Evolutionary conservation across 2,888 invertebrate species (phyloP).

Genomic region (Pammene aurita): DNA sequence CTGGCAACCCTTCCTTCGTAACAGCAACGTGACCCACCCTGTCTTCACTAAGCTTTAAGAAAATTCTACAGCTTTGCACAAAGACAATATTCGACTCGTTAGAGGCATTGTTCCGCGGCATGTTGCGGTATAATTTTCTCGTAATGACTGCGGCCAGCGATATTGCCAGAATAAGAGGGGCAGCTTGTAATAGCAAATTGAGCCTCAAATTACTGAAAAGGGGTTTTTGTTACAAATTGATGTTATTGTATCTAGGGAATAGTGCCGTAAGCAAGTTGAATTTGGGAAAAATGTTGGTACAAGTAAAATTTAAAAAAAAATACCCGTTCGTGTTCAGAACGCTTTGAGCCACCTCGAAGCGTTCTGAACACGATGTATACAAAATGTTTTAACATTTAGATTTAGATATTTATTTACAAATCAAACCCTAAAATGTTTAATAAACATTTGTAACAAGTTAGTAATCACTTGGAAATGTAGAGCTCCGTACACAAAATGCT

Average conservation of each 20-base stretch:
- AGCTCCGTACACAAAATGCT: constrained; percentile 9
- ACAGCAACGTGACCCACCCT: constrained; percentile 19
- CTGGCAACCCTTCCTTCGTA: constrained; percentile 1
- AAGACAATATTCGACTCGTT: constrained; percentile 33
- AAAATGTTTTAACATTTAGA: not conserved
- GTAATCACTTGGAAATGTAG: not conserved
- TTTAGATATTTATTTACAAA: too few species aligned
- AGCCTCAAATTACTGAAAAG: constrained; percentile 25
- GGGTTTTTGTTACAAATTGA: not conserved
- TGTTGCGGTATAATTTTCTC: constrained; percentile 38
- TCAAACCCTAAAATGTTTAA: too few species aligned
- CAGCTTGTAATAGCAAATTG: constrained; percentile 17
- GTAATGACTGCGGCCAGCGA: constrained; percentile 31
- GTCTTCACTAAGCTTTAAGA: constrained; percentile 13
- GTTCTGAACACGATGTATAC: too few species aligned
- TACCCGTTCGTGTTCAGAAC: too few species aligned
- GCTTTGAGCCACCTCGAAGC: too few species aligned
- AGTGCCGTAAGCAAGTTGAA: not conserved
- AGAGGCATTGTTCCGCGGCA: constrained; percentile 12
- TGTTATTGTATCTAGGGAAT: not conserved
- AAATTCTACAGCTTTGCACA: constrained; percentile 20
- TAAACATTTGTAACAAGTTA: too few species aligned
- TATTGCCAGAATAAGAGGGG: constrained; percentile 36
- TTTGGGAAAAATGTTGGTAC: too few species aligned
- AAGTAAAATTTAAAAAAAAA: too few species aligned